A percentile compares a stretch with the other conserved stretches of the same genome.
Conservation (phyloP, 2,797 vertebrate genomes). For the Fundulus diaphanus region DNA sequence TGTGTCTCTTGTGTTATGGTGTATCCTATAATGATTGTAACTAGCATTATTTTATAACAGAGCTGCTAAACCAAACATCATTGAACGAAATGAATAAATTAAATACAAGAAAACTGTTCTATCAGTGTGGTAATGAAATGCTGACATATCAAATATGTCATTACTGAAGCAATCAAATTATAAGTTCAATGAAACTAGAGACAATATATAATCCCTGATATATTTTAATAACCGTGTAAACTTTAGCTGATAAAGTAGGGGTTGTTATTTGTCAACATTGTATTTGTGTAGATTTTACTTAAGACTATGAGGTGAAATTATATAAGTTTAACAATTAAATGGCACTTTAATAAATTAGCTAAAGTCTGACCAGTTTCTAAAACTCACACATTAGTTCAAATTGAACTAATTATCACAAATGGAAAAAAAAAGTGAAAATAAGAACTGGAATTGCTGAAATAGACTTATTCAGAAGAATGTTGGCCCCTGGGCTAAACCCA, state of each 20-base stretch:
- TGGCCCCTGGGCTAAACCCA: no score
- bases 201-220: not conserved
- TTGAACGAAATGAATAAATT: not conserved
- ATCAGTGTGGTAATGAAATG: not conserved
- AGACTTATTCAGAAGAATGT: no score
- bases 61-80: not conserved
- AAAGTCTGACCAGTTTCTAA: not conserved
- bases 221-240: no score
- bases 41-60: not conserved
- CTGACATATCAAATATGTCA: not conserved
- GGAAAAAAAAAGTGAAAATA: no score
- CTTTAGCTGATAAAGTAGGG: not conserved
- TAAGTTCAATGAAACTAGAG: not conserved
- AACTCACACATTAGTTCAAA: not conserved
- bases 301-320: not conserved
- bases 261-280: no score
- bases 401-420: not conserved
- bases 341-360: not conserved
- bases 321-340: not conserved
- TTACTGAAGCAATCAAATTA: not conserved
- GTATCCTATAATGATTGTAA: not conserved
- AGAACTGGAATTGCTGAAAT: no score
- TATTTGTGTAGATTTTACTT: not conserved
- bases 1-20: conserved; percentile 7
- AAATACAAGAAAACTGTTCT: not conserved